Evolutionary conservation across 2,113 vertebrate genomes (phyloP), one percentile per base, ranked within the genome.

Genomic region (Phoxinus phoxinus): DNA sequence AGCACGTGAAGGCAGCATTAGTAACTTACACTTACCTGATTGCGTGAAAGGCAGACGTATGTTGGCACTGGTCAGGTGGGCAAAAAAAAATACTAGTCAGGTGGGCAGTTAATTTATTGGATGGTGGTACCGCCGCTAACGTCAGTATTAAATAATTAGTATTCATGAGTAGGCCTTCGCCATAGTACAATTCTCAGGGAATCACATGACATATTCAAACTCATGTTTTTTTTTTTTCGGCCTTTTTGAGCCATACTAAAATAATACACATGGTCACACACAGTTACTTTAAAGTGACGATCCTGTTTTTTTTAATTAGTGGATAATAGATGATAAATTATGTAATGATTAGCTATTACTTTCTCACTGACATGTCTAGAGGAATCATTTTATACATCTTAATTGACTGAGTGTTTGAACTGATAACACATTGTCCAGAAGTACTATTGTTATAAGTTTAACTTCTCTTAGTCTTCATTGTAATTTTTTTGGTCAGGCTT

Each of bases 181-280:
- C 61, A 30, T 51, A 67, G 44, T 67, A 46, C 1, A 1, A 4
- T 23, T 30, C 6, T 51, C 12, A 51, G 12, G 63, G 2, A 23
- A 81, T 81, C 61, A 81, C 61, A 69, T 51, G 61, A 81, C 44
- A 51, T 46, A 5, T 35, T 77, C 0, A 77, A 77, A 56, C 75
- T 35, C 51, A 23, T 77, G 6, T 19, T 65, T n/a, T 41, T 9
- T 7, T 7, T 48, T 46, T 69, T 4, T 35, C 41, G n/a, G n/a
- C 1, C 9, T 21, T 81, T 48, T 65, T 30, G 3, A 30, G n/a
- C 12, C 71, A 73, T 53, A n/a, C n/a, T n/a, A n/a, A n/a, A n/a
- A n/a, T 44, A 4, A 3, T 41, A 8, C 35, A 19, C 2, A 69
- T 32, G 12, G 9, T 32, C 59, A 27, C 56, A 15, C 21, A 53